Percentiles rank a stretch among this genome's conserved stretches.
Conservation (phyloP, 1,140 invertebrate species). For the Radopholus similis region DNA sequence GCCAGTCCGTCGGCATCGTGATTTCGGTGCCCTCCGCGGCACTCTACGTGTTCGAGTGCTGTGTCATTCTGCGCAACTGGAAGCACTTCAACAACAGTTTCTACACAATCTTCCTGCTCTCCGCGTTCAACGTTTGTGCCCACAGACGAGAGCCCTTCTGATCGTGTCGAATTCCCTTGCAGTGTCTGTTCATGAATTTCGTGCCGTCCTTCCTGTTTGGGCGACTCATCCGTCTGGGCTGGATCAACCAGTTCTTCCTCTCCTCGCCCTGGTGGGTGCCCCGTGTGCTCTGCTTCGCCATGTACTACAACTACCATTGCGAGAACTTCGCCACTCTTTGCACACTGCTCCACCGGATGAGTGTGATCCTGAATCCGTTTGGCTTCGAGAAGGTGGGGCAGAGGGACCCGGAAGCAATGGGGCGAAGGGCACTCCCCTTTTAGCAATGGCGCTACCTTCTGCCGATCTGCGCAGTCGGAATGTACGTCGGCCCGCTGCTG, state of each 20-base stretch:
- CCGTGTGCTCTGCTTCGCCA: neutral
- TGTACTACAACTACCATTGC: constrained; percentile 5
- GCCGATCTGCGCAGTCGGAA: neutral
- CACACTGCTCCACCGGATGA: neutral
- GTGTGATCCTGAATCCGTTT: constrained; percentile 1
- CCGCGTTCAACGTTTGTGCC: constrained; percentile 1
- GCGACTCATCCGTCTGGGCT: constrained; percentile 1
- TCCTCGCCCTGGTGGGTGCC: neutral
- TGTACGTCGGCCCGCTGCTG: neutral
- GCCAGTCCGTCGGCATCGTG: neutral
- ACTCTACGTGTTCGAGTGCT: constrained; percentile 1
- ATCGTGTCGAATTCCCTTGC: neutral
- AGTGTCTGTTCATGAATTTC: constrained; percentile 8
- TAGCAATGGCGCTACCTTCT: neutral
- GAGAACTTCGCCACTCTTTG: constrained; percentile 1
- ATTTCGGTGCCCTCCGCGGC: neutral
- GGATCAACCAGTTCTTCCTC: constrained; percentile 1
- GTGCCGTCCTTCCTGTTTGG: neutral
- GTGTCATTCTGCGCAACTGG: neutral
- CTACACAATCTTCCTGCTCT: constrained; percentile 4
- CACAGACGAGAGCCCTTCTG: too few species aligned
- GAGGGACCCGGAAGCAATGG: neutral
- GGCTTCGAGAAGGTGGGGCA: neutral
- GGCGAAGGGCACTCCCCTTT: neutral
- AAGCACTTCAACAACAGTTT: constrained; percentile 5